Conservation (phyloP, 1,140 invertebrate genomes). For the Pogonus chalceus region DNA sequence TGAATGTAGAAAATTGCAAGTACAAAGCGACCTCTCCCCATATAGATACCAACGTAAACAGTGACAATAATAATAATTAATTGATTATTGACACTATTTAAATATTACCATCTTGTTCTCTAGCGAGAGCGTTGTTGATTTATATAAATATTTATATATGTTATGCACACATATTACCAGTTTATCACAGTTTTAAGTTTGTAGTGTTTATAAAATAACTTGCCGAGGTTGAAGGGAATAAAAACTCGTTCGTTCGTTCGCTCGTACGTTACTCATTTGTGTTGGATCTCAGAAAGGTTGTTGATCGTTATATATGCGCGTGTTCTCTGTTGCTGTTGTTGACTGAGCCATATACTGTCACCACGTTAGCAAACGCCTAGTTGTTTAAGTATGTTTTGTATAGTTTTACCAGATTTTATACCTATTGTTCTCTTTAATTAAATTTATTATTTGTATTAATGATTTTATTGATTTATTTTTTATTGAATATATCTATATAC, state of each 20-base stretch:
- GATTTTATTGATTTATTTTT: background rate
- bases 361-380: background rate
- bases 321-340: constrained; percentile 3
- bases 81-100: too few species aligned
- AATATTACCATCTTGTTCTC: background rate
- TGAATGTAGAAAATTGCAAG: background rate
- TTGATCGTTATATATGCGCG: background rate
- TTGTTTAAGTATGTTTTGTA: constrained; percentile 3
- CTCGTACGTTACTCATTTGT: background rate
- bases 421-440: background rate
- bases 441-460: constrained; percentile 7
- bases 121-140: background rate
- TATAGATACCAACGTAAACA: background rate
- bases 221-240: constrained; percentile 2
- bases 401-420: constrained; percentile 6
- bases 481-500: background rate
- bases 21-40: background rate
- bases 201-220: background rate
- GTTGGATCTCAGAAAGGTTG: constrained; percentile 3
- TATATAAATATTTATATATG: constrained; percentile 5
- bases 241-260: too few species aligned
- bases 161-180: constrained; percentile 7
- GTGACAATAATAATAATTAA: too few species aligned
- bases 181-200: constrained; percentile 2
- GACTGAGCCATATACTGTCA: constrained; percentile 2